Conservation (phyloP, 2,888 invertebrate species). For the Syrphus vitripennis region DNA sequence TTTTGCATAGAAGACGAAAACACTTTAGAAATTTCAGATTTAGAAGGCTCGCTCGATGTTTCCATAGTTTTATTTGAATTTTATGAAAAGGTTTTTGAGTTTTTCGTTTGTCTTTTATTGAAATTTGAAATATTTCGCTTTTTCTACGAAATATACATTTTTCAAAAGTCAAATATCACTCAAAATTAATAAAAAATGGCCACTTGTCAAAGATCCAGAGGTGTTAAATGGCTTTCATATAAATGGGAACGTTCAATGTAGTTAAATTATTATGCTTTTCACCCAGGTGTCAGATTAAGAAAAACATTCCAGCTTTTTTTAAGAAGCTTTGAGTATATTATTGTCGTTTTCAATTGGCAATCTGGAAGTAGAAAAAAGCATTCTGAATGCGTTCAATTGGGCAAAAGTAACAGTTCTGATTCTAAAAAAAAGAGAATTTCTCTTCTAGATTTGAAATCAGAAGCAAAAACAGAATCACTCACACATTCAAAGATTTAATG, state of each 20-base stretch:
- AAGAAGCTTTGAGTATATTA: no score
- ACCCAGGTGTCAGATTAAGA: no score
- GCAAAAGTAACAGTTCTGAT: no score
- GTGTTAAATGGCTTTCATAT: conserved; percentile 1
- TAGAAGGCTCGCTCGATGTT: conserved; percentile 67
- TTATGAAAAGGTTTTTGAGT: neutral
- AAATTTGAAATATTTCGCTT: conserved; percentile 40
- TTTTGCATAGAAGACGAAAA: conserved; percentile 72
- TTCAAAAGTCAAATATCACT: conserved; percentile 38
- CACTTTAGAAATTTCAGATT: conserved; percentile 63
- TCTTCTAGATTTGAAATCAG: no score
- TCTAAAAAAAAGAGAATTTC: no score
- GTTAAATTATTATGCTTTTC: no score
- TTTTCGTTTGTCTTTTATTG: conserved; percentile 12
- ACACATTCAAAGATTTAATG: no score
- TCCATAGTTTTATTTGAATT: conserved; percentile 69
- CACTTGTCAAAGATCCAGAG: neutral
- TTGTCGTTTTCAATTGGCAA: no score
- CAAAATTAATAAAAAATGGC: neutral
- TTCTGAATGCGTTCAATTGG: no score
- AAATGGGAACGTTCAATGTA: neutral
- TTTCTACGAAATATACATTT: conserved; percentile 38
- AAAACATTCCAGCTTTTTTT: no score
- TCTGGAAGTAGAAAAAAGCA: no score
- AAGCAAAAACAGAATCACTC: no score